Percentiles rank a stretch among this genome's conserved stretches.
phyloP scores from a whole-genome alignment of 2,888 invertebrate genomes.

The Campaea margaritaria region DNA sequence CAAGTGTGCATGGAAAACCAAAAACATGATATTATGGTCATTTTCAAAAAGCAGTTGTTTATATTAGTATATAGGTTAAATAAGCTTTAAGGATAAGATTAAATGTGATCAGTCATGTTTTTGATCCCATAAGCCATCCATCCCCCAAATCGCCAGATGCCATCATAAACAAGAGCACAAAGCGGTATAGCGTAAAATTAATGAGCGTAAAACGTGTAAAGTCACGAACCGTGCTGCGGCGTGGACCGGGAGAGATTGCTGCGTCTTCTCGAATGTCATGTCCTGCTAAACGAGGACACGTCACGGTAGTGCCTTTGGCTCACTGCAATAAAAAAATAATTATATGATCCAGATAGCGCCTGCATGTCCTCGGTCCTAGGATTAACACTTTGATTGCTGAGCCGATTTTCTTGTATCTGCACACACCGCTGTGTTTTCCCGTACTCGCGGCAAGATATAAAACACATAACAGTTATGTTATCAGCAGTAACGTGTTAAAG shows the following conservation, averaged over 20 bases:
- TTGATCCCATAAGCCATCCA: constrained; percentile 2
- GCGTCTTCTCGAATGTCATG: constrained; percentile 77
- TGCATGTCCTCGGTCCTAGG: too few relatives aligned
- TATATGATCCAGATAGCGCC: too few relatives aligned
- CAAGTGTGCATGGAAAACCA: too few relatives aligned
- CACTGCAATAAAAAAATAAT: constrained; percentile 61
- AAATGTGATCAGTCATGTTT: constrained; percentile 4
- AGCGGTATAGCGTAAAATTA: constrained; percentile 25
- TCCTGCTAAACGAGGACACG: constrained; percentile 71
- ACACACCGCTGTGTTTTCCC: too few relatives aligned
- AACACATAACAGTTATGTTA: too few relatives aligned
- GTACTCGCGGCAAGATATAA: too few relatives aligned
- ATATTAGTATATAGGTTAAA: background rate
- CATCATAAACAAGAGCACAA: constrained; percentile 19
- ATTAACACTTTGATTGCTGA: too few relatives aligned
- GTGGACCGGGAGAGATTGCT: constrained; percentile 69
- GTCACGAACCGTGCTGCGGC: constrained; percentile 60
- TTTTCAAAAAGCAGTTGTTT: too few relatives aligned
- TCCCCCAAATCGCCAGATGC: constrained; percentile 20
- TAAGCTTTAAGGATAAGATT: too few relatives aligned
- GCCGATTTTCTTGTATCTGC: too few relatives aligned
- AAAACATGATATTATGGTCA: too few relatives aligned
- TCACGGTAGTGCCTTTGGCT: constrained; percentile 76
- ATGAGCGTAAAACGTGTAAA: constrained; percentile 30
- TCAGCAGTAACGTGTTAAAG: too few relatives aligned